Base-by-base conservation (phyloP, 2,113 vertebrate genomes). In the Salvelinus alpinus region DNA sequence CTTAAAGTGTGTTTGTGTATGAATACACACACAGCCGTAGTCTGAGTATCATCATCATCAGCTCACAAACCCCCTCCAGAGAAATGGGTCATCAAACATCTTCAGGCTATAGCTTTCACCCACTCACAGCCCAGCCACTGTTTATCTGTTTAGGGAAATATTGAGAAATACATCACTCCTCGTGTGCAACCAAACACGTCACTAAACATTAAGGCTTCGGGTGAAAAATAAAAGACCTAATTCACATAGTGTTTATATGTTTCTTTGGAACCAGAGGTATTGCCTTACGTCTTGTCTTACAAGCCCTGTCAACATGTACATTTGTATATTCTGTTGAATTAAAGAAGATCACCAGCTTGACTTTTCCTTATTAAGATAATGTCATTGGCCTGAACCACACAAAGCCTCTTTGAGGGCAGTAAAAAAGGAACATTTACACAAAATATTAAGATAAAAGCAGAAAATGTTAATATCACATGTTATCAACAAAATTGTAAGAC, bases 381-480 rank as follows among this genome's bases (percentile, higher is more conserved):
- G 76, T 65, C 86, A 78, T 70, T 81, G 80, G 74, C 87, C 80
- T 79, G 78, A 86, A 72, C 51, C 27, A 76, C 74, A 59, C 6
- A 86, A 34, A 77, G 81, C 78, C 83, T 90, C 84, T 86, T 82
- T 48, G 84, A 90, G 84, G 85, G 88, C 80, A 54, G 77, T 78
- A 85, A 20, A 31, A 51, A 65, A 34, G 67, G 68, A 66, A 80
- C 20, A 76, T 78, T 74, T 88, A 88, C 88, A 87, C 80, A 72
- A 59, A 78, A 84, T 85, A 85, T 59, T 86, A 73, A 83, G 80
- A 81, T 70, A 74, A 80, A 84, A 84, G 87, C 62, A 83, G 62
- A 78, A 88, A 82, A 87, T 77, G 78, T 82, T 88, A 86, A 87
- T 86, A 87, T 87, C 80, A 90, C 85, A 90, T 81, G 62, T 83